Evolutionary conservation across 2,113 vertebrate genomes (phyloP).

Genomic region (Thryonomys swinderianus): DNA sequence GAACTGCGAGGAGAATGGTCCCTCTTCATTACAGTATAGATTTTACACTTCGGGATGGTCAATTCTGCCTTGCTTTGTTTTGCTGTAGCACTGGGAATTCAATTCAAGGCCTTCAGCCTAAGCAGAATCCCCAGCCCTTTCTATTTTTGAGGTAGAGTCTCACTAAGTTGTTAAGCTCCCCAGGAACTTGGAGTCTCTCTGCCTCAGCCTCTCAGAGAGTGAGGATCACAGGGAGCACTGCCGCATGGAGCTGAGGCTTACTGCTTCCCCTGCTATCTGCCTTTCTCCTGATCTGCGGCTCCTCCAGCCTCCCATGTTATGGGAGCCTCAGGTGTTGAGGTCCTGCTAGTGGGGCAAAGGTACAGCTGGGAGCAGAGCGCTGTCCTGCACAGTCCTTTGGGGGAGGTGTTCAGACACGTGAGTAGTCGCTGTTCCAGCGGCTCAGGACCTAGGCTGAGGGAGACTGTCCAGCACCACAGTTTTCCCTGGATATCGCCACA

Average conservation of each 20-base stretch:
- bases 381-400: background rate
- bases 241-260: background rate
- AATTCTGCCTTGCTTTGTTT: background rate
- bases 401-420: background rate
- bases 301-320: background rate
- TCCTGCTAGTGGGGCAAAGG: background rate
- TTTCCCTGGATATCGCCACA: background rate
- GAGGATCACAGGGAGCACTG: background rate
- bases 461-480: background rate
- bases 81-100: background rate
- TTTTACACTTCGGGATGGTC: background rate
- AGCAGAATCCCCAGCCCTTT: background rate
- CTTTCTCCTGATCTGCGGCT: background rate
- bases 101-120: background rate
- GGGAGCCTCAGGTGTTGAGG: background rate
- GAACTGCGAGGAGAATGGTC: background rate
- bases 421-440: background rate
- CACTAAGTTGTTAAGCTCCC: background rate
- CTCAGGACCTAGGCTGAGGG: background rate
- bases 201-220: background rate
- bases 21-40: background rate
- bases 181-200: background rate
- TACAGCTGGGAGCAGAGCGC: no score
- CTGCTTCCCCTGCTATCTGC: background rate
- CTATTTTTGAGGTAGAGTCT: background rate